phyloP scores from a whole-genome alignment of 2,797 vertebrate genomes.

The Pangasius sanitwongsei region DNA sequence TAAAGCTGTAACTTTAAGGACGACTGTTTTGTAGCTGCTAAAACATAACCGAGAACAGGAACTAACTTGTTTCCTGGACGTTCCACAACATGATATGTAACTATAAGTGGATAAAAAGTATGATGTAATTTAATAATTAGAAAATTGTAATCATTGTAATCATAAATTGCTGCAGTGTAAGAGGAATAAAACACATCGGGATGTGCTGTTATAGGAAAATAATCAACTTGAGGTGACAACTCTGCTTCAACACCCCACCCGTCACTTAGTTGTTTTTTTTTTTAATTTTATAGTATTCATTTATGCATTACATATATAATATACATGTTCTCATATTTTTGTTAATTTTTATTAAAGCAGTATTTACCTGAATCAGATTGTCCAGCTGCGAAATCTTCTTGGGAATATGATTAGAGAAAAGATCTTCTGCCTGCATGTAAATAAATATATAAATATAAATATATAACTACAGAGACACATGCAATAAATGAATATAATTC shows the following conservation, averaged over 20 bases:
- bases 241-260: background rate
- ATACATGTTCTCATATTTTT: background rate
- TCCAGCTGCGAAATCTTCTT: conserved; percentile 81
- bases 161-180: background rate
- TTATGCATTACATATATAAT: too few species aligned
- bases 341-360: background rate
- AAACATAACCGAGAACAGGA: too few species aligned
- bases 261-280: background rate
- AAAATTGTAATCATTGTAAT: background rate
- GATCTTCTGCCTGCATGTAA: conserved; percentile 76
- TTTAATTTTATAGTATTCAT: too few species aligned
- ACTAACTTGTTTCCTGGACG: too few species aligned
- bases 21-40: too few species aligned
- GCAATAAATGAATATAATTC: background rate
- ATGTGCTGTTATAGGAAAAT: background rate
- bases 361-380: conserved; percentile 76
- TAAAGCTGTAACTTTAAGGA: too few species aligned
- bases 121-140: background rate
- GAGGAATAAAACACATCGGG: background rate
- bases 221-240: background rate
- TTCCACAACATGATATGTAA: too few species aligned
- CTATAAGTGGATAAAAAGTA: background rate
- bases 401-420: conserved; percentile 81
- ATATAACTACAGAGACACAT: background rate
- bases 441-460: background rate